A percentile compares a stretch with the other conserved stretches of the same genome.
Conservation (phyloP, 92 coral and sea anemone genomes). For the Epizoanthus stellaris region DNA sequence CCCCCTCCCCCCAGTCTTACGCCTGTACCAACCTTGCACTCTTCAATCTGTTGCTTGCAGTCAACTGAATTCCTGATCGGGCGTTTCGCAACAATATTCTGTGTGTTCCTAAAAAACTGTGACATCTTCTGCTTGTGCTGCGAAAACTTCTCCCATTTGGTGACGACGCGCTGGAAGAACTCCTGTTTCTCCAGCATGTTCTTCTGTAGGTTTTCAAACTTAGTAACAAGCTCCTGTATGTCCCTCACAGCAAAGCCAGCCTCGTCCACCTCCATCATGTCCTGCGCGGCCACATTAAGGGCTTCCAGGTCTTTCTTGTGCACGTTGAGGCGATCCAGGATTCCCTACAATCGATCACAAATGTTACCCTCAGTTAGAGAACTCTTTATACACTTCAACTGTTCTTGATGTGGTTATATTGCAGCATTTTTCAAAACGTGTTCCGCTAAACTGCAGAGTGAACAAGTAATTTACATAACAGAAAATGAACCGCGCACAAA, state of each 20-base stretch:
- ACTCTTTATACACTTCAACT: too few species aligned
- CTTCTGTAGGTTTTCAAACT: constrained; percentile 85
- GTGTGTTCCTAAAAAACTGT: constrained; percentile 86
- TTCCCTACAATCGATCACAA: constrained; percentile 57
- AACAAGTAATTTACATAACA: too few species aligned
- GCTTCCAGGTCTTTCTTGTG: constrained; percentile 95
- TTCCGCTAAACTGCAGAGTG: too few species aligned
- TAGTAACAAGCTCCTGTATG: constrained; percentile 78
- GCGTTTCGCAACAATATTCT: constrained; percentile 77
- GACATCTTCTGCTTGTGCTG: constrained; percentile 90
- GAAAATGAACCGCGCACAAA: too few species aligned
- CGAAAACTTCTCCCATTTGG: constrained; percentile 86
- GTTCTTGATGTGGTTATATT: too few species aligned
- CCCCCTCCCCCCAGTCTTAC: neutral
- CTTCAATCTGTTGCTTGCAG: constrained; percentile 86
- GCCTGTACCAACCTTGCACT: constrained; percentile 68
- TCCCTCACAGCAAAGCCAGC: constrained; percentile 80
- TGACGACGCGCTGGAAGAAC: constrained; percentile 81
- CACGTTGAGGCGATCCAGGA: constrained; percentile 89
- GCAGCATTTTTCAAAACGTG: too few species aligned
- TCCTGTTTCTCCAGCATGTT: constrained; percentile 83
- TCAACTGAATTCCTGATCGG: constrained; percentile 78
- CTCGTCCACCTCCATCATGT: constrained; percentile 83
- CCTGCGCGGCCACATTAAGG: constrained; percentile 84
- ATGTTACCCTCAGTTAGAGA: neutral